phyloP scores from a whole-genome alignment of 2,113 vertebrate genomes.

The Myrmophylax atrothorax region DNA sequence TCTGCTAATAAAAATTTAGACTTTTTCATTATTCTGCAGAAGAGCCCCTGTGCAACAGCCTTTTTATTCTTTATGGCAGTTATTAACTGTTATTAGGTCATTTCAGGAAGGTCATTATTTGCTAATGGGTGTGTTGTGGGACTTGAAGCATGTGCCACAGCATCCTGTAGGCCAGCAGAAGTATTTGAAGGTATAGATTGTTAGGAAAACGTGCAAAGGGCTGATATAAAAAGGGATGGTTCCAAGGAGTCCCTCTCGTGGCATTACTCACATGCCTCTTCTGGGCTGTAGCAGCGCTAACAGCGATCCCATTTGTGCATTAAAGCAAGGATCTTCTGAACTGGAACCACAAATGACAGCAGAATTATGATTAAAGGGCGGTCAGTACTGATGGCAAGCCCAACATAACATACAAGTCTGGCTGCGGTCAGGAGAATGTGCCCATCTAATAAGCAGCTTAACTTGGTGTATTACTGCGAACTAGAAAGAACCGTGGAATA shows the following conservation, averaged over 20 bases:
- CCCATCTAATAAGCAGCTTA: conserved; percentile 52
- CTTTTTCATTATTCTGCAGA: neutral
- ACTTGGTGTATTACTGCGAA: conserved; percentile 15
- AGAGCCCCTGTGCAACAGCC: neutral
- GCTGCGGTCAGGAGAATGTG: conserved; percentile 7
- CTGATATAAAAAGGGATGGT: neutral
- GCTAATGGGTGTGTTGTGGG: neutral
- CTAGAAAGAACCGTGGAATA: conserved; percentile 37
- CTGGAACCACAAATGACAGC: conserved; percentile 26
- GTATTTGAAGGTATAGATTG: neutral
- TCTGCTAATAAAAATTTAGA: neutral
- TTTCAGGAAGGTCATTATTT: neutral
- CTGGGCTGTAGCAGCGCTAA: neutral
- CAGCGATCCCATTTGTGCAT: neutral
- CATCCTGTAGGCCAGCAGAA: neutral
- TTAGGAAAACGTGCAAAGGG: neutral
- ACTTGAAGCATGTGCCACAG: neutral
- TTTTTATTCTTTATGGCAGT: neutral
- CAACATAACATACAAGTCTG: neutral
- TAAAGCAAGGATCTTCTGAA: neutral
- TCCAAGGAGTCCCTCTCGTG: neutral
- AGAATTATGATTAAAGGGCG: conserved; percentile 28
- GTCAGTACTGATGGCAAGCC: neutral
- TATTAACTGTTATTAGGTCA: neutral
- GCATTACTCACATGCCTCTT: neutral